phyloP scores from a whole-genome alignment of 1,140 invertebrate species.

The Mycetomoellerius zeteki region DNA sequence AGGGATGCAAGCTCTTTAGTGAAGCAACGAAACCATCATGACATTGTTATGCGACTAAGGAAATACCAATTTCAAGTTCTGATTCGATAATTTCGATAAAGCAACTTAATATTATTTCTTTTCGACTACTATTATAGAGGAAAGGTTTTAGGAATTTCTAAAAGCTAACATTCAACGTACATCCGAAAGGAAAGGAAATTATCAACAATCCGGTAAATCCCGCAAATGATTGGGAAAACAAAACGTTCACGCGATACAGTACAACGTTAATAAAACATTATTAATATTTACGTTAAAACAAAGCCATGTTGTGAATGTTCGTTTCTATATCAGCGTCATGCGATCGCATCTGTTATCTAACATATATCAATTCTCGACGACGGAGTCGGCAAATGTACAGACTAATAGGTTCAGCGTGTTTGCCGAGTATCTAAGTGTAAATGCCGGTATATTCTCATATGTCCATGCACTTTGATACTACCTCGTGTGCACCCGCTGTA shows the following conservation, averaged over 20 bases:
- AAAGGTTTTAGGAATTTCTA: too few relatives aligned
- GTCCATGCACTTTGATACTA: conserved; percentile 32
- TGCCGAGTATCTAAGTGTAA: conserved; percentile 68
- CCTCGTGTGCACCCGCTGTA: conserved; percentile 1
- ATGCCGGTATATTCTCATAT: conserved; percentile 47
- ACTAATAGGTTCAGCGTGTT: conserved; percentile 74
- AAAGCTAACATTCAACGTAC: not conserved
- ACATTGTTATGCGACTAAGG: conserved; percentile 19
- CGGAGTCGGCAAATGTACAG: conserved; percentile 62
- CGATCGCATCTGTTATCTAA: conserved; percentile 28
- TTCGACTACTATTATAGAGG: too few relatives aligned
- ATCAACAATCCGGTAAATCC: not conserved
- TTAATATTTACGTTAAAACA: conserved; percentile 48
- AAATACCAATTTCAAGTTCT: not conserved
- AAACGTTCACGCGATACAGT: not conserved
- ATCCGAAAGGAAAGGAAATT: not conserved
- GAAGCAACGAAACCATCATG: conserved; percentile 2
- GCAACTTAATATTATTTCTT: not conserved
- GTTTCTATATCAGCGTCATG: conserved; percentile 24
- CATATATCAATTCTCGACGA: conserved; percentile 66
- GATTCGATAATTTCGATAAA: not conserved
- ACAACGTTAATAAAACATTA: not conserved
- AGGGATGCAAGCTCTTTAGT: conserved; percentile 25
- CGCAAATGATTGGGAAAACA: not conserved
- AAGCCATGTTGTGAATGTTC: not conserved